Base-by-base conservation (phyloP, 2,888 invertebrate species). In the Scaptomyza cyrtandrae region DNA sequence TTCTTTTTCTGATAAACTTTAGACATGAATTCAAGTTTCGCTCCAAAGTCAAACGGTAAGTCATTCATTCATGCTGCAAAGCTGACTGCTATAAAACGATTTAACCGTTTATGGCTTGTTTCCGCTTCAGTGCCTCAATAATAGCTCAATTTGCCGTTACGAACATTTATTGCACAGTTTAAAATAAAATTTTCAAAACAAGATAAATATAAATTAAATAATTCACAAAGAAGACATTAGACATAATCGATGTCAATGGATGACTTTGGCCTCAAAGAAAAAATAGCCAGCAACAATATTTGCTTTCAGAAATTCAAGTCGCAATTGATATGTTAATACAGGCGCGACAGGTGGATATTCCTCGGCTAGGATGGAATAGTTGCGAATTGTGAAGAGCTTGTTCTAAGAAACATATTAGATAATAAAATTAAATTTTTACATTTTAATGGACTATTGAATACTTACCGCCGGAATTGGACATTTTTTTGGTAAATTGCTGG, bases 391-490 rank as follows among this genome's bases (percentile, higher is more conserved):
- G 55, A 37, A 86, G 31, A 55, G 44, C 43, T 72, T 56, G n/a
- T 46, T 35, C 60, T 66, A 16, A 4, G 11, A 7, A 0, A 3
- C 7, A 16, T 14, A 41, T 16, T 19, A 6, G 11, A 33, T 9
- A 3, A 10, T 29, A 19, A 29, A 7, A 29, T 29, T 29, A 7
- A 1, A 31, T 31, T 29, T 11, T 3, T 29, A 7, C 4, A n/a
- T 11, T 6, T 13, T 27, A 13, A 9, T 27, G 0, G 16, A 16
- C n/a, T n/a, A n/a, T n/a, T n/a, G n/a, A n/a, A n/a, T 14, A 78
- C 79, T 74, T 39, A 86, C 83, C 31, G 56, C 48, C 0, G 7
- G 5, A 0, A 75, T 0, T 0, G 84, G 84, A 53, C 79, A 89
- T 0, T 16, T 57, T 10, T n/a, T 56, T 3, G 89, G 80, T 0